Percentiles rank a stretch among this genome's conserved stretches.
Evolutionary conservation across 2,888 invertebrate genomes (phyloP).

Genomic region (Parnassius glacialis): DNA sequence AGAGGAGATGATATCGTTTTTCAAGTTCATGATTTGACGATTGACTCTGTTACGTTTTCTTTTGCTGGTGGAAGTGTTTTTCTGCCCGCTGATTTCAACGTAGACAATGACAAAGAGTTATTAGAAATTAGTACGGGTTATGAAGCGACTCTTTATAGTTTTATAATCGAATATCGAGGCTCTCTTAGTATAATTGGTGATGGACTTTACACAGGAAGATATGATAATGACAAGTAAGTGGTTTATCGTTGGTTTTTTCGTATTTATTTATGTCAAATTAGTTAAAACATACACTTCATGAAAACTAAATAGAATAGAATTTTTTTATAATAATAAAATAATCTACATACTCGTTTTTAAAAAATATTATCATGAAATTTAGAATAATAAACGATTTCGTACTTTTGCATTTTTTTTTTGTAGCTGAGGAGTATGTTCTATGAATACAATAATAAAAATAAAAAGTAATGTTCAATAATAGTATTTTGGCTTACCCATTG

Average conservation of each 20-base stretch:
- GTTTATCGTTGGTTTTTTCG: background rate
- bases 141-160: slow-evolving; percentile 38
- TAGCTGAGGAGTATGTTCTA: no score
- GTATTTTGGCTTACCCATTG: no score
- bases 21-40: slow-evolving; percentile 39
- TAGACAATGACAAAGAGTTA: slow-evolving; percentile 41
- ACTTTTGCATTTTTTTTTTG: no score
- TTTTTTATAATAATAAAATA: no score
- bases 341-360: no score
- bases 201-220: slow-evolving; percentile 46
- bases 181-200: slow-evolving; percentile 35
- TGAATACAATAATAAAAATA: no score
- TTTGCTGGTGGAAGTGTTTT: slow-evolving; percentile 37
- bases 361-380: no score
- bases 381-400: no score
- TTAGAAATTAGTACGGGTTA: slow-evolving; percentile 44
- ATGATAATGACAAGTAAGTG: slow-evolving; percentile 28
- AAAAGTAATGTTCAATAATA: no score
- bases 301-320: no score
- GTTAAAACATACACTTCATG: no score
- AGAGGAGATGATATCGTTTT: slow-evolving; percentile 45
- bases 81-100: slow-evolving; percentile 30
- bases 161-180: slow-evolving; percentile 50
- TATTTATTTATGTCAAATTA: no score
- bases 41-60: slow-evolving; percentile 42